Conservation (phyloP, 2,113 vertebrate species). For the Hipposideros armiger region DNA sequence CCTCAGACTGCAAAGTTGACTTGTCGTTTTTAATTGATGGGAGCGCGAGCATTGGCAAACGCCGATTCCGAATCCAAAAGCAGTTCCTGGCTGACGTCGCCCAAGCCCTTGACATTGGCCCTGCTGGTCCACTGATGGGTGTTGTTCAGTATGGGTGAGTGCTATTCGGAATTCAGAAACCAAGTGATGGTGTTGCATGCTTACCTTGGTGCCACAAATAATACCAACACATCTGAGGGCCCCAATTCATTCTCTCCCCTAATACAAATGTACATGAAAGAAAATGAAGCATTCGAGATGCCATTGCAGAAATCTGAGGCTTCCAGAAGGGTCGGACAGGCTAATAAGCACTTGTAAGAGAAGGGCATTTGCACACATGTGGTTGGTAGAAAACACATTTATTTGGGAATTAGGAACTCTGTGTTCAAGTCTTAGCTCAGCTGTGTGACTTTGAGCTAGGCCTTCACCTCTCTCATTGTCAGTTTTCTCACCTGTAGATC, state of each 20-base stretch:
- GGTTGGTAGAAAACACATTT: background rate
- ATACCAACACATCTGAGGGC: background rate
- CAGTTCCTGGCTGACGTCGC: constrained; percentile 93
- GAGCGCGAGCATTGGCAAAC: constrained; percentile 96
- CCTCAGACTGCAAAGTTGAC: constrained; percentile 95
- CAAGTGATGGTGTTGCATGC: fast-evolving
- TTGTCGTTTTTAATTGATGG: constrained; percentile 96
- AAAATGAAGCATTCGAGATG: background rate
- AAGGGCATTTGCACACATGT: background rate
- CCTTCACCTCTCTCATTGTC: background rate
- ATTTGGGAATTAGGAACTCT: background rate
- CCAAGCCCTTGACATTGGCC: constrained; percentile 92
- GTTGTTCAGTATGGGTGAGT: constrained; percentile 97
- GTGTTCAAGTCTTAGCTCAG: background rate
- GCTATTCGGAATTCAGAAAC: background rate
- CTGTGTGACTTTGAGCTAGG: background rate
- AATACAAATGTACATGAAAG: background rate
- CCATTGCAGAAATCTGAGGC: background rate
- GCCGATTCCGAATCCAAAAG: constrained; percentile 97
- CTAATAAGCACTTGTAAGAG: background rate
- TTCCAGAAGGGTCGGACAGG: background rate
- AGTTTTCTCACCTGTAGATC: background rate
- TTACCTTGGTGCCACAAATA: background rate
- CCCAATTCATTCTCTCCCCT: background rate
- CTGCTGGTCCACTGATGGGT: constrained; percentile 95